Percentiles rank a stretch among this genome's conserved stretches.
Evolutionary conservation across 2,113 vertebrate genomes (phyloP).

Genomic region (Promerops cafer): DNA sequence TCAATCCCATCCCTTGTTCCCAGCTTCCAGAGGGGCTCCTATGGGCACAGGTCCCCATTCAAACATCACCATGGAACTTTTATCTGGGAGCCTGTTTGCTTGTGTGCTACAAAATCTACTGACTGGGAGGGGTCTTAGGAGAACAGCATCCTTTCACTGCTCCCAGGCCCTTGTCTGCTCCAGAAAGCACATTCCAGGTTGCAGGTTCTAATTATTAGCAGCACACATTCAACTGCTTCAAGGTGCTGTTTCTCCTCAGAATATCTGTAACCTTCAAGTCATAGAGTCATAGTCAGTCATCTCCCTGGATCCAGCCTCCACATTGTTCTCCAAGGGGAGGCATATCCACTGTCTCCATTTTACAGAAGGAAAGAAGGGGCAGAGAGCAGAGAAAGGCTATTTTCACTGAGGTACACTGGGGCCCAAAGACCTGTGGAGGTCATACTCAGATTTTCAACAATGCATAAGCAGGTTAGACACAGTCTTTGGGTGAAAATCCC

Average conservation of each 20-base stretch:
- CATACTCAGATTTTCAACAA: not conserved
- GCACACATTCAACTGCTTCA: not conserved
- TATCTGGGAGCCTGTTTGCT: not conserved
- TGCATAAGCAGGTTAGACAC: not conserved
- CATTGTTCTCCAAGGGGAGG: not conserved
- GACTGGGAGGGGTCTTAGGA: not conserved
- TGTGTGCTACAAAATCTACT: not conserved
- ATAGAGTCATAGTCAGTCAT: not conserved
- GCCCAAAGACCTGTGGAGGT: not conserved
- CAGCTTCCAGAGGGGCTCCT: not conserved
- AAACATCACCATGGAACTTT: not conserved
- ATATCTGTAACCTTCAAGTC: not conserved
- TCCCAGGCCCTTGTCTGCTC: not conserved
- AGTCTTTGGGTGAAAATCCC: not conserved
- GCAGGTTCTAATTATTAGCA: not conserved
- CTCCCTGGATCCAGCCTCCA: not conserved
- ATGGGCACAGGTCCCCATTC: not conserved
- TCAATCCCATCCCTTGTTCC: conserved; percentile 14
- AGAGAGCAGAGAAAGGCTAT: not conserved
- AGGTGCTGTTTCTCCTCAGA: not conserved
- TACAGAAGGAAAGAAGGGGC: not conserved
- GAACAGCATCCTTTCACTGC: not conserved
- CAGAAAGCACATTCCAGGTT: not conserved
- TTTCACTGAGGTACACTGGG: not conserved
- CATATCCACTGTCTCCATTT: not conserved